Conservation (phyloP, 2,888 invertebrate species). For the Odontocerum albicorne region DNA sequence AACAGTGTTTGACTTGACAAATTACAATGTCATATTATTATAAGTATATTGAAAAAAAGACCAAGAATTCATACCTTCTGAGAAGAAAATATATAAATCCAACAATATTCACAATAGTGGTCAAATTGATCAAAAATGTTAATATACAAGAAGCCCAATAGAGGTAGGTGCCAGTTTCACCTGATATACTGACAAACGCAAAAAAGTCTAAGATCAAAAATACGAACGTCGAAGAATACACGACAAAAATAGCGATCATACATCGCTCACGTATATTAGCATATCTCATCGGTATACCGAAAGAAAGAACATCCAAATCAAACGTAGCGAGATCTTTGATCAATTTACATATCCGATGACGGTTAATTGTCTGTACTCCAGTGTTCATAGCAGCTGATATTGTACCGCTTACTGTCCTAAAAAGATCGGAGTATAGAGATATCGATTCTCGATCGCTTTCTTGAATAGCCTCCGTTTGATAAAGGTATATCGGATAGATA, state of each 20-base stretch:
- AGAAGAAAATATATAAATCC: constrained; percentile 19
- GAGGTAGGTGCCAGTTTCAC: not conserved
- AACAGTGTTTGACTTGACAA: too few relatives aligned
- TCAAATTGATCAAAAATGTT: constrained; percentile 11
- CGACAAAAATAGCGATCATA: not conserved
- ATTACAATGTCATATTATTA: too few relatives aligned
- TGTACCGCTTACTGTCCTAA: constrained; percentile 12
- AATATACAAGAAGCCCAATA: constrained; percentile 22
- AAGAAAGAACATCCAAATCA: constrained; percentile 16
- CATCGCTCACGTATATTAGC: constrained; percentile 1
- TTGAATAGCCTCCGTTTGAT: constrained; percentile 4
- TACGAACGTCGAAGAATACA: not conserved
- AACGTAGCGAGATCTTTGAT: constrained; percentile 13
- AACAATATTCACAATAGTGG: constrained; percentile 16
- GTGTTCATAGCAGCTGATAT: not conserved
- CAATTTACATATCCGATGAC: constrained; percentile 8
- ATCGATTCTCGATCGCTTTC: constrained; percentile 7
- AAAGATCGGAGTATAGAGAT: constrained; percentile 22
- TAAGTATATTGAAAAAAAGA: too few relatives aligned
- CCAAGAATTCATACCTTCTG: constrained; percentile 17
- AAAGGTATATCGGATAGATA: constrained; percentile 3
- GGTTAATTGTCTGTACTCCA: not conserved
- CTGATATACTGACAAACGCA: not conserved
- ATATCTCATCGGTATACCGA: constrained; percentile 15
- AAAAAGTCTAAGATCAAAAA: constrained; percentile 9